phyloP scores from a whole-genome alignment of 1,140 invertebrate species.

The Drosophila burlai region DNA sequence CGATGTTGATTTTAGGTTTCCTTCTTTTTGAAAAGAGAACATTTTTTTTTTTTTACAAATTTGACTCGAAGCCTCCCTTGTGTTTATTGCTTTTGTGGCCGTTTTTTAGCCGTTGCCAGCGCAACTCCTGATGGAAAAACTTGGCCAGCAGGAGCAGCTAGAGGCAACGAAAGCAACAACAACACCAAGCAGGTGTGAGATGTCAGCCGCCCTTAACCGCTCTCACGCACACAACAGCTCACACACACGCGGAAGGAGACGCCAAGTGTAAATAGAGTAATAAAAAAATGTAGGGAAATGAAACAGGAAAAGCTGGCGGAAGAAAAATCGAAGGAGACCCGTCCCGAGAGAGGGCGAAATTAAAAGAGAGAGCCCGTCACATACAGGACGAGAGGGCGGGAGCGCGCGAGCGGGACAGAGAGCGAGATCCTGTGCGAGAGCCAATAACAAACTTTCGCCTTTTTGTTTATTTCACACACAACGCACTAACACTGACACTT shows the following conservation, averaged over 20 bases:
- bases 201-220: constrained; percentile 36
- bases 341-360: constrained; percentile 46
- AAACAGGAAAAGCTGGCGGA: constrained; percentile 67
- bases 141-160: constrained; percentile 51
- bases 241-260: constrained; percentile 29
- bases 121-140: constrained; percentile 53
- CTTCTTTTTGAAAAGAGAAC: constrained; percentile 30
- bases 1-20: constrained; percentile 34
- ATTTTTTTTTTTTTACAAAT: constrained; percentile 17
- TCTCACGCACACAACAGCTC: constrained; percentile 12
- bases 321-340: constrained; percentile 51
- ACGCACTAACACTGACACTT: constrained; percentile 34
- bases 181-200: constrained; percentile 56
- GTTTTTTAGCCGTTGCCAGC: constrained; percentile 57
- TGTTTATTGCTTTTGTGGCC: constrained; percentile 32
- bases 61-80: constrained; percentile 3
- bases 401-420: constrained; percentile 18
- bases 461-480: constrained; percentile 72
- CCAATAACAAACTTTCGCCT: constrained; percentile 74
- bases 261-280: constrained; percentile 76
- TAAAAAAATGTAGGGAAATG: constrained; percentile 69
- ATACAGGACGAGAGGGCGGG: constrained; percentile 34
- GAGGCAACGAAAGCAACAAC: constrained; percentile 19
- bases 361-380: constrained; percentile 46
- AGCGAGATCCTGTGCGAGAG: constrained; percentile 34